Base-by-base conservation (phyloP, 1,140 invertebrate species). In the Lordiphosa mommai region DNA sequence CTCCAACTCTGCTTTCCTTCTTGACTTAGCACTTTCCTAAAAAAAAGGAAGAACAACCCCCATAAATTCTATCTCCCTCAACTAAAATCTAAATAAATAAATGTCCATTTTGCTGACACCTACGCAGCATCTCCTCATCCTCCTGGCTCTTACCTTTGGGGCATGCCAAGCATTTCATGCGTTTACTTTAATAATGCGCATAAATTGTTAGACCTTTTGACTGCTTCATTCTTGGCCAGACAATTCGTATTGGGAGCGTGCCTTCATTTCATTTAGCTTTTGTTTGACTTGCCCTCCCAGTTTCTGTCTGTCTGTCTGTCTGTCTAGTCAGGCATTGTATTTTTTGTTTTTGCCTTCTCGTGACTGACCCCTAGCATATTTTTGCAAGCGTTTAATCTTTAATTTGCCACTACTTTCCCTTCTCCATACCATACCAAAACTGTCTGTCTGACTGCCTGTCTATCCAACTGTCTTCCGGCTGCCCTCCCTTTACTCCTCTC, bases 121-220 rank as follows among this genome's bases (percentile, higher is more conserved):
- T 79, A 69, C 43, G 46, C 20, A 72, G 38, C 55, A 51, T 64
- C 52, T 40, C 46, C 57, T 27, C 13, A 30, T 29, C 60, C 50
- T 34, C 38, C 49, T 38, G 30, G 29, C 53, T 20, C 34, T 13
- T 34, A 30, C 34, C 36, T 48, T 61, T 55, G 30, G 44, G 48
- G 65, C 43, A 80, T 70, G 63, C 51, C 47, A 40, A 57, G 60
- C 65, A 80, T 79, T 60, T 73, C 74, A 74, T 80, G 74, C 70
- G 72, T 79, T 79, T 64, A 41, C 70, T 73, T 79, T 79, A 79
- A 79, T 79, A 79, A 79, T 79, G 74, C 76, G 74, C 74, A 79
- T 79, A 79, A 79, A 79, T 79, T 79, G 76, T 69, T 37, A 65
- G 64, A 69, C 70, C 74, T 80, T 80, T 80, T 79, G 74, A 79